Base-by-base conservation (phyloP, 2,797 vertebrate genomes). In the Coregonus ussuriensis region DNA sequence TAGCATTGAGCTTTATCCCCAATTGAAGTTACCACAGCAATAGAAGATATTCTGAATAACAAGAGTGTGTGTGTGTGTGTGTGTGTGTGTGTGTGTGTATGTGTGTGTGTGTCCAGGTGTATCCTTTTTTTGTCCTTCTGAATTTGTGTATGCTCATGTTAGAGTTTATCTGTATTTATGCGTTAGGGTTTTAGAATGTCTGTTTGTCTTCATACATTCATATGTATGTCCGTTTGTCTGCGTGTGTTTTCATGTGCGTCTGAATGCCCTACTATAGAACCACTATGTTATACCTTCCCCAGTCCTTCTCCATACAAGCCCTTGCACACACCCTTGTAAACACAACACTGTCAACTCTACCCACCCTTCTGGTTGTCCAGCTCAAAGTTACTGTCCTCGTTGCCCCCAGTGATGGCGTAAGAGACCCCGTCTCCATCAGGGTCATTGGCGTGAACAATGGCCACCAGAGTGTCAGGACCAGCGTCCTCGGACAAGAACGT, bases 401-500 rank as follows among this genome's bases (percentile, higher is more conserved):
- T 97, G 71, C 96, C 96, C 1, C 95, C 96, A 0, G 94, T 94
- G 89, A 98, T 96, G 71, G 95, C 93, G 41, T 98, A 97, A 0
- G 94, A 92, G 13, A 97, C 93, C 0, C 84, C 89, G 1, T 97
- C 97, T 69, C 96, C 97, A 14, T 98, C 97, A 0, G 96, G 96
- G 88, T 97, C 96, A 53, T 96, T 95, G 72, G 96, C 96, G 62
- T 94, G 92, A 74, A 98, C 92, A 6, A 95, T 93, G 78, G 96
- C 96, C 72, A 97, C 96, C 83, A 98, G 93, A 0, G 95, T 95
- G 81, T 95, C 93, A 0, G 97, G 96, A 33, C 96, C 96, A 0
- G 97, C 97, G 3, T 98, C 97, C 82, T 98, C 97, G 0, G 95
- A 96, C 65, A 98, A 92, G 86, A 98, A 97, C 1, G 96, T 96